These are phyloP conservation scores for Cryptomyrus ogoouensis DNA, from an alignment of 2,113 vertebrate genomes.

Conservation along the genomic window DNA sequence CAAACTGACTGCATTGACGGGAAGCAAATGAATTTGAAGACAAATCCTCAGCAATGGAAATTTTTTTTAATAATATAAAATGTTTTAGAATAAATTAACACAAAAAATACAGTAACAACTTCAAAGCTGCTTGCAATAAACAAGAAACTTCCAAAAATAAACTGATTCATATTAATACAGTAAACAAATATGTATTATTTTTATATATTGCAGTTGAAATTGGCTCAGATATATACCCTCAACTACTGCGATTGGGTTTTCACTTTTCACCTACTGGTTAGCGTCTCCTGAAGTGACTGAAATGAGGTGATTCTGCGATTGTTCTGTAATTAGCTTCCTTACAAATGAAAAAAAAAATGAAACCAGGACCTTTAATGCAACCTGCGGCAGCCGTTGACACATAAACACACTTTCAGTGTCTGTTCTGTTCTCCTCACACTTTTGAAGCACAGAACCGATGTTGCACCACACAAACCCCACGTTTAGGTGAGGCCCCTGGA, in stretches of 20 bases:
- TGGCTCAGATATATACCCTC: background rate
- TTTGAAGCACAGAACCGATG: background rate
- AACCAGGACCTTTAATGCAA: background rate
- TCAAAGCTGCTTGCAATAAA: background rate
- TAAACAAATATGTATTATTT: background rate
- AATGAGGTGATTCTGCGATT: background rate
- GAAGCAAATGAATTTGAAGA: background rate
- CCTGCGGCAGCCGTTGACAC: background rate
- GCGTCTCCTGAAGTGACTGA: background rate
- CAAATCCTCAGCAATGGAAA: background rate
- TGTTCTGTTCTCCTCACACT: background rate
- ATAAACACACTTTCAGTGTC: background rate
- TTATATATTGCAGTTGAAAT: background rate
- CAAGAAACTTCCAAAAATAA: background rate
- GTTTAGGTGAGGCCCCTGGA: background rate
- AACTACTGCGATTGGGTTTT: background rate
- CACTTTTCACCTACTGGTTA: background rate
- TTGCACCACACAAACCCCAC: background rate
- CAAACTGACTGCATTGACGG: background rate
- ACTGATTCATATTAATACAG: background rate
- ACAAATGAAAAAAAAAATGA: background rate
- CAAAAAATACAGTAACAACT: background rate
- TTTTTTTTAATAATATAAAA: background rate
- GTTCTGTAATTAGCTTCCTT: background rate
- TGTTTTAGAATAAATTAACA: background rate